Evolutionary conservation across 1,140 invertebrate genomes (phyloP).

Genomic region (Homalodisca vitripennis): DNA sequence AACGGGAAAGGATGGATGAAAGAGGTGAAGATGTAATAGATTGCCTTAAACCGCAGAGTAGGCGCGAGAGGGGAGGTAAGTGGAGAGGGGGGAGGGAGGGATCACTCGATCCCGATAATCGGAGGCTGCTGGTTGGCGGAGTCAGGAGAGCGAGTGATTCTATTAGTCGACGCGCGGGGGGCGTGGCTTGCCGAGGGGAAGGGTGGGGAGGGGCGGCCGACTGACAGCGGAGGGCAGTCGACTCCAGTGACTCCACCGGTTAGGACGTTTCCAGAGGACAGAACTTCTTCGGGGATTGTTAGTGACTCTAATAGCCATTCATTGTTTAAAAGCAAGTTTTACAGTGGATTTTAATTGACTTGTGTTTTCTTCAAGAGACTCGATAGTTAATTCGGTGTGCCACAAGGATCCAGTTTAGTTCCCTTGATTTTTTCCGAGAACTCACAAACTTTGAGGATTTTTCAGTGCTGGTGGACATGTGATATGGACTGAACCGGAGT

Average conservation of each 20-base stretch:
- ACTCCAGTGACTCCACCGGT: not conserved
- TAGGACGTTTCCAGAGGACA: not conserved
- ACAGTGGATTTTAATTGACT: too few species aligned
- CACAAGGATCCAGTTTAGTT: not conserved
- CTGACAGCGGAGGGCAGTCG: not conserved
- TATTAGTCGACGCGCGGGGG: slow-evolving; percentile 20
- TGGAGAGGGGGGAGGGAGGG: not conserved
- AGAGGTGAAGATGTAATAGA: slow-evolving; percentile 27
- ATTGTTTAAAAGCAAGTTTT: not conserved
- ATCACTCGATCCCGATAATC: slow-evolving; percentile 6
- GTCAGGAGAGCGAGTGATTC: slow-evolving; percentile 25
- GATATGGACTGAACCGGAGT: too few species aligned
- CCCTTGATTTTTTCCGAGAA: too few species aligned
- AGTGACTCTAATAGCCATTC: slow-evolving; percentile 1
- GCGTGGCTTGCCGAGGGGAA: slow-evolving; percentile 14
- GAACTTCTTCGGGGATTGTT: not conserved
- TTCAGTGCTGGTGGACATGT: too few species aligned
- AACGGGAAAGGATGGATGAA: slow-evolving; percentile 18
- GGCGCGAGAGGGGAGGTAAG: not conserved
- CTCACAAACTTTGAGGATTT: too few species aligned
- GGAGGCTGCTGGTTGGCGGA: slow-evolving; percentile 18
- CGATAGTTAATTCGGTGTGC: not conserved
- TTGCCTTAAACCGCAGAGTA: slow-evolving; percentile 18
- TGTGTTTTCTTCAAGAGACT: not conserved
- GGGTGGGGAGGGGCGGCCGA: not conserved